phyloP scores from a whole-genome alignment of 2,113 vertebrate genomes.

The Spilogale gracilis region DNA sequence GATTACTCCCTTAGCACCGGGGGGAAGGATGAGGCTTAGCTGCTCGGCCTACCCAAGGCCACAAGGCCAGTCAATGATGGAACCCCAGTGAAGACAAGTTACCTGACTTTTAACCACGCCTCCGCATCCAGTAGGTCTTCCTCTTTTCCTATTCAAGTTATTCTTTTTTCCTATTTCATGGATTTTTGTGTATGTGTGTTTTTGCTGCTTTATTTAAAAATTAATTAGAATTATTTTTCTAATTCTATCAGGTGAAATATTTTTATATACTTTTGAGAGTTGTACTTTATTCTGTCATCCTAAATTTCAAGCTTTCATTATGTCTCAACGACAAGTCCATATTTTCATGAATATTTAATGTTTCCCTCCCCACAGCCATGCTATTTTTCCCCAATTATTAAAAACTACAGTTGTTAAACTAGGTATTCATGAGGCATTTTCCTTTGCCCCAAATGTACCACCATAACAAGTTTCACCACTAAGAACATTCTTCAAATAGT shows the following conservation, averaged over 20 bases:
- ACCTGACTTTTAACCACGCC: too few species aligned
- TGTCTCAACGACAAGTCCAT: conserved; percentile 18
- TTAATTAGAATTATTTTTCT: conserved; percentile 9
- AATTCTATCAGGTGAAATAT: conserved; percentile 7
- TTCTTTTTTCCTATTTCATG: neutral
- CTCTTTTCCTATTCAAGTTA: neutral
- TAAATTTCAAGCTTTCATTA: conserved; percentile 56
- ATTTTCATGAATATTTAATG: conserved; percentile 68
- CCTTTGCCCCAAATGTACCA: conserved; percentile 22
- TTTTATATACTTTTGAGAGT: conserved; percentile 12
- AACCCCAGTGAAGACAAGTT: neutral
- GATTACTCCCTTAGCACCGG: neutral
- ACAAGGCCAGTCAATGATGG: fast-evolving
- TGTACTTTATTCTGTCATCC: neutral
- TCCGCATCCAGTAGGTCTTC: neutral
- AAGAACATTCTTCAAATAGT: conserved; percentile 74
- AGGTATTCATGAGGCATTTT: conserved; percentile 64
- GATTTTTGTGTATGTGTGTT: neutral
- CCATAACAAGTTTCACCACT: conserved; percentile 56
- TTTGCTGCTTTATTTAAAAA: conserved; percentile 1
- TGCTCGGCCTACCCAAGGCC: neutral
- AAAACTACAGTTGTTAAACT: conserved; percentile 63
- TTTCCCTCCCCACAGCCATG: conserved; percentile 35
- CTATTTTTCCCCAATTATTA: conserved; percentile 64
- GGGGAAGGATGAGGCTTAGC: neutral